phyloP scores from a whole-genome alignment of 2,888 invertebrate species.

The Heliothis peltigera region DNA sequence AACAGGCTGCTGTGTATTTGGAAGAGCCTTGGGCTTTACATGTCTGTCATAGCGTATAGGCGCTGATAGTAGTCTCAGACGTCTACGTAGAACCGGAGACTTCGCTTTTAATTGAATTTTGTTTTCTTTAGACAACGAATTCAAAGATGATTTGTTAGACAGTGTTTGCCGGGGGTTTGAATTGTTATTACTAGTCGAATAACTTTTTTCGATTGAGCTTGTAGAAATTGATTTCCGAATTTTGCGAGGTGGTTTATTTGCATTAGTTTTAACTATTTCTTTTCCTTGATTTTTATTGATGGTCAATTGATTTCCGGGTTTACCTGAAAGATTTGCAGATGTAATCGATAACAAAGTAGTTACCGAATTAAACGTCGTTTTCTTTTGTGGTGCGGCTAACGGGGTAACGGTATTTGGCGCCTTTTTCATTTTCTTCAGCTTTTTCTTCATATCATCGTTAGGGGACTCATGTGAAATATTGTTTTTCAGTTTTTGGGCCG shows the following conservation, averaged over 20 bases:
- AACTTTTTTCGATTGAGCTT: slow-evolving; percentile 11
- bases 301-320: background rate
- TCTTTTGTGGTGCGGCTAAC: background rate
- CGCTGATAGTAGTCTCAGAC: background rate
- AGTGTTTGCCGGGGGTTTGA: background rate
- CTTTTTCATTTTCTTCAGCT: background rate
- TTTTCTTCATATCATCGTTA: background rate
- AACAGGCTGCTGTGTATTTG: background rate
- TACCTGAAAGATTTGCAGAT: background rate
- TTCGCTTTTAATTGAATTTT: slow-evolving; percentile 7
- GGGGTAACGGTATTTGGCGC: background rate
- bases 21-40: background rate
- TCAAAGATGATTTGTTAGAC: background rate
- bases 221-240: slow-evolving; percentile 4
- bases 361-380: slow-evolving; percentile 2
- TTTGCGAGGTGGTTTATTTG: background rate
- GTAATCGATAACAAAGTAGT: background rate
- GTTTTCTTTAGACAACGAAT: slow-evolving; percentile 6
- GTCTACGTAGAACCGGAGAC: slow-evolving; percentile 7
- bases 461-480: background rate
- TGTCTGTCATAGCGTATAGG: slow-evolving; percentile 2
- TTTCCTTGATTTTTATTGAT: background rate
- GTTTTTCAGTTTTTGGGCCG: background rate
- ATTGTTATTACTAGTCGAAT: background rate
- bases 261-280: slow-evolving; percentile 1